A percentile compares a stretch with the other conserved stretches of the same genome.
Evolutionary conservation across 2,797 vertebrate genomes (phyloP).

Genomic region (Tympanoctomys barrerae): DNA sequence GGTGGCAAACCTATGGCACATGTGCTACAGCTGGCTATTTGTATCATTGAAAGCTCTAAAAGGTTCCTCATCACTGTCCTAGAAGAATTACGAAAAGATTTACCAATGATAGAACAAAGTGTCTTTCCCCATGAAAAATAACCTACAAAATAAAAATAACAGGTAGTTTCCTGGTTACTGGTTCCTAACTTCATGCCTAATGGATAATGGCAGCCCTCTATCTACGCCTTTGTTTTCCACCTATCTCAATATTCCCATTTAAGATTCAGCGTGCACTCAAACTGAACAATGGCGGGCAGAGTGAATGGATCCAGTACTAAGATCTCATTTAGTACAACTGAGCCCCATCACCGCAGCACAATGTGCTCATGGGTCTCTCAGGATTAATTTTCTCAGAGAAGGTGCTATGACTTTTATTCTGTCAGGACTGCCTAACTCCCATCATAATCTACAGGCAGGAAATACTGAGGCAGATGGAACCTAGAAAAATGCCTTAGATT

Average conservation of each 20-base stretch:
- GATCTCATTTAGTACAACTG: not conserved
- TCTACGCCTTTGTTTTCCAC: not conserved
- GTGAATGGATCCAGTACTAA: not conserved
- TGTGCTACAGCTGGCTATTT: not conserved
- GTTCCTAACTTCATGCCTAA: not conserved
- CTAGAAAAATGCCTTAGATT: not conserved
- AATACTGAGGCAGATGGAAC: not conserved
- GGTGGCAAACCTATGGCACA: not conserved
- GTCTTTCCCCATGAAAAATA: slow-evolving; percentile 42
- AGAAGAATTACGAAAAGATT: slow-evolving; percentile 26
- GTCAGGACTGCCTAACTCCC: not conserved
- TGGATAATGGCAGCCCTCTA: not conserved
- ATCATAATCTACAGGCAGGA: not conserved
- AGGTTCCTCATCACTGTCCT: not conserved
- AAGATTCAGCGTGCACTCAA: not conserved
- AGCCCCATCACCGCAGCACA: not conserved
- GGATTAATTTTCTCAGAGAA: not conserved
- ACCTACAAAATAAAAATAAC: slow-evolving; percentile 57
- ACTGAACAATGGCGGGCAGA: not conserved
- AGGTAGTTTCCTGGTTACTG: slow-evolving; percentile 38
- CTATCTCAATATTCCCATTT: not conserved
- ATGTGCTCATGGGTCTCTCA: not conserved
- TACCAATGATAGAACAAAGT: not conserved
- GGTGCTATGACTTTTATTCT: not conserved
- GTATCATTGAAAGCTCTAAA: not conserved